Evolutionary conservation across 1,140 invertebrate genomes (phyloP).

Genomic region (Ptiloglossa arizonensis): DNA sequence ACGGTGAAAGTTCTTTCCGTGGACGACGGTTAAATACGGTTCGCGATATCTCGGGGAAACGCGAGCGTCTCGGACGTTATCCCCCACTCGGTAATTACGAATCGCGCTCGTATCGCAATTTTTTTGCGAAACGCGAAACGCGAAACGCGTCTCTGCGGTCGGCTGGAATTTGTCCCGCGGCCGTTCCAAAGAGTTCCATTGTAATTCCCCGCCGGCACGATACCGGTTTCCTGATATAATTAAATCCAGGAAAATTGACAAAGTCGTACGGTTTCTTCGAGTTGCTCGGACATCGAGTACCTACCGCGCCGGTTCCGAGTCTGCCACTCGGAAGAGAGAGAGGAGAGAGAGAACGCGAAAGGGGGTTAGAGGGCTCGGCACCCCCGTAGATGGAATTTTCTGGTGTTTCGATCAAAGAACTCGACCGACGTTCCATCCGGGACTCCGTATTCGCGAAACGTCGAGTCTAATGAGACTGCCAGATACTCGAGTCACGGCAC

Average conservation of each 20-base stretch:
- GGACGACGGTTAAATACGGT: not conserved
- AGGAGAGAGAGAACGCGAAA: conserved; percentile 30
- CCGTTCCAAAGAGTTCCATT: conserved; percentile 38
- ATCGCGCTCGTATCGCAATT: too few relatives aligned
- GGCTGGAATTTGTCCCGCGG: conserved; percentile 26
- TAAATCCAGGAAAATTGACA: conserved; percentile 61
- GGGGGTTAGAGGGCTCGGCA: conserved; percentile 37
- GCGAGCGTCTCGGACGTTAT: not conserved
- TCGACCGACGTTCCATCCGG: conserved; percentile 8
- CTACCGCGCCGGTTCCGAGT: not conserved
- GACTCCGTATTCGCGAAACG: conserved; percentile 17
- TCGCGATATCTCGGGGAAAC: not conserved
- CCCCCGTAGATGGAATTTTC: conserved; percentile 56
- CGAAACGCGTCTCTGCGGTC: not conserved
- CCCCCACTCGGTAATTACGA: too few relatives aligned
- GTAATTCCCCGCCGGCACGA: conserved; percentile 23
- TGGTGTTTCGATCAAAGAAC: conserved; percentile 59
- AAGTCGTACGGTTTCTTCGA: conserved; percentile 50
- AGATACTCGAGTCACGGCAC: conserved; percentile 27
- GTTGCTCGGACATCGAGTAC: not conserved
- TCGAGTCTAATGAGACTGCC: conserved; percentile 48
- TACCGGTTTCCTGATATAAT: conserved; percentile 57
- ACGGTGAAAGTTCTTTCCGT: not conserved
- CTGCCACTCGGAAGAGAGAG: not conserved
- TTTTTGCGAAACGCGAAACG: not conserved